phyloP scores from a whole-genome alignment of 2,797 vertebrate species.

The Numenius phaeopus region DNA sequence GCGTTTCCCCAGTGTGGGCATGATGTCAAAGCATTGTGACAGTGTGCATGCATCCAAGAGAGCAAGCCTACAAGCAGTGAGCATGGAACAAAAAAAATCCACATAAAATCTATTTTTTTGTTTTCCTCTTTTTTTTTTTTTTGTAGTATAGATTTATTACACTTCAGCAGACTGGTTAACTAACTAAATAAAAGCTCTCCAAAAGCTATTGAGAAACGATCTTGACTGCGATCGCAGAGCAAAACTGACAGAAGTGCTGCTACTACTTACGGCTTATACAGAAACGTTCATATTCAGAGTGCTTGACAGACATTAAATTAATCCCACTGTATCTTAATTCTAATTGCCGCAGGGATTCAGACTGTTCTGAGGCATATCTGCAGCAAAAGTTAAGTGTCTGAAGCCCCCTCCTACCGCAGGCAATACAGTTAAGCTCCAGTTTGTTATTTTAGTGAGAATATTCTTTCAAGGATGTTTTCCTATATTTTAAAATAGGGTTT shows the following conservation, averaged over 20 bases:
- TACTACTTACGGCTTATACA: not conserved
- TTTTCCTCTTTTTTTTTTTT: not conserved
- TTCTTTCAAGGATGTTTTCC: not conserved
- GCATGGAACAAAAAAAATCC: not conserved
- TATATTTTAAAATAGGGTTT: not conserved
- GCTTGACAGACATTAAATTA: constrained; percentile 47
- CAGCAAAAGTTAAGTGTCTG: not conserved
- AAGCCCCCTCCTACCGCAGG: not conserved
- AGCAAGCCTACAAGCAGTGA: constrained; percentile 33
- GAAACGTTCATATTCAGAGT: not conserved
- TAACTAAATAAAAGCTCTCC: constrained; percentile 52
- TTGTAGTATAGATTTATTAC: constrained; percentile 11
- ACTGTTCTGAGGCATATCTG: not conserved
- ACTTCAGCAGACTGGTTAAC: constrained; percentile 55
- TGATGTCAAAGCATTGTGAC: constrained; percentile 54
- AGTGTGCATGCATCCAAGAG: constrained; percentile 41
- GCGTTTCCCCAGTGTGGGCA: not conserved
- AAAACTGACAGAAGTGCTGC: constrained; percentile 49
- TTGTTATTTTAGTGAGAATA: not conserved
- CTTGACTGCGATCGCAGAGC: not conserved
- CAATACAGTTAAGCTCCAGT: not conserved
- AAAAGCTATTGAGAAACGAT: constrained; percentile 38
- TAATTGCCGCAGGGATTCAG: constrained; percentile 38
- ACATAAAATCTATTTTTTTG: not conserved
- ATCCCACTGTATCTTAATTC: constrained; percentile 54